phyloP scores from a whole-genome alignment of 2,113 vertebrate genomes.

The Dipodomys spectabilis region DNA sequence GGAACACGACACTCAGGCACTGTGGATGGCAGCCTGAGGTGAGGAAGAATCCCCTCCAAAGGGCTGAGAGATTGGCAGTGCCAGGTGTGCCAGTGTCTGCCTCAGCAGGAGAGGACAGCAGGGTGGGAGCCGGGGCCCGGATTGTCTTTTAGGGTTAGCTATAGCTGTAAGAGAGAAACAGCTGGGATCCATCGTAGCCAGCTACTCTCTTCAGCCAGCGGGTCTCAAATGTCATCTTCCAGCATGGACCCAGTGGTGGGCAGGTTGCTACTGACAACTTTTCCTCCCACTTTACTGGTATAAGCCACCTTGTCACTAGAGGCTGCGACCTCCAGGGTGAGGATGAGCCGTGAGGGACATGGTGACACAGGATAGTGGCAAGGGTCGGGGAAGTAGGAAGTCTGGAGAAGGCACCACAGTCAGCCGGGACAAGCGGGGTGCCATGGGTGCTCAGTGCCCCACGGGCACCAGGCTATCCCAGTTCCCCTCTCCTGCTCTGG shows the following conservation, averaged over 20 bases:
- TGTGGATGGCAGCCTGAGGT: background rate
- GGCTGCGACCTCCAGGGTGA: background rate
- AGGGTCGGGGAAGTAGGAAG: accelerated
- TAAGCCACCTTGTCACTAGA: background rate
- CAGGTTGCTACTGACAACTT: background rate
- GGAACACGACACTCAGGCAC: too few relatives aligned
- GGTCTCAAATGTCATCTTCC: background rate
- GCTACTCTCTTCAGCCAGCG: background rate
- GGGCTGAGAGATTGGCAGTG: too few relatives aligned
- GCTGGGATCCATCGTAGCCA: background rate
- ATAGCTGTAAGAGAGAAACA: background rate
- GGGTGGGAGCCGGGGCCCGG: too few relatives aligned
- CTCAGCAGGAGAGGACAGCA: too few relatives aligned
- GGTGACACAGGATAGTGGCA: background rate
- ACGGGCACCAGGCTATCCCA: background rate
- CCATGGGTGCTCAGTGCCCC: background rate
- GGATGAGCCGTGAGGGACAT: too few relatives aligned
- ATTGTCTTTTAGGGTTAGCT: background rate
- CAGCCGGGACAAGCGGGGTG: background rate
- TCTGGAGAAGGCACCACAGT: background rate
- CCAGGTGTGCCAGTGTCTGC: too few relatives aligned
- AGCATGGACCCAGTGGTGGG: background rate
- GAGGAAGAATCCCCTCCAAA: too few relatives aligned
- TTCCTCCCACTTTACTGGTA: background rate
- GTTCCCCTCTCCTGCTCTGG: slow-evolving; percentile 42